A percentile compares a stretch with the other conserved stretches of the same genome.
Conservation (phyloP, 1,140 invertebrate genomes). For the Meloidogyne floridensis region DNA sequence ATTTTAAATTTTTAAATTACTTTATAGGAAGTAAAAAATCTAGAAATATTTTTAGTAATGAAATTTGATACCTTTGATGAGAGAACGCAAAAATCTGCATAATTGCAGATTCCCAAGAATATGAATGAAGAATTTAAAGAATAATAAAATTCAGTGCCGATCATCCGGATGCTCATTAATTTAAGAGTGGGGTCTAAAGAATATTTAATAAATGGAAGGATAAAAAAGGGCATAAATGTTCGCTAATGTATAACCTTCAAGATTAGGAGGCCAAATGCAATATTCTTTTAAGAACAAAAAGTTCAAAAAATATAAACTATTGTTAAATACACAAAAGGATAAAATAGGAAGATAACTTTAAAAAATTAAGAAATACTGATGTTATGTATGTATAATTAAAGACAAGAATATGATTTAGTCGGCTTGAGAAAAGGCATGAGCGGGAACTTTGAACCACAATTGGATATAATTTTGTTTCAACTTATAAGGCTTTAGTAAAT, state of each 20-base stretch:
- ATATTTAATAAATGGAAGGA: background rate
- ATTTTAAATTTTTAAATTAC: too few species aligned
- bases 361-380: too few species aligned
- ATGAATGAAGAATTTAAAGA: background rate
- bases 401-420: too few species aligned
- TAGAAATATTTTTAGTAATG: background rate
- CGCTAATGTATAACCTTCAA: background rate
- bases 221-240: background rate
- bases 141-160: background rate
- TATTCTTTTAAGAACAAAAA: background rate
- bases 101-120: background rate
- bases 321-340: too few species aligned
- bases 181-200: background rate
- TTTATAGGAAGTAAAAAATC: too few species aligned
- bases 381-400: too few species aligned
- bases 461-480: too few species aligned
- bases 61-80: constrained; percentile 5
- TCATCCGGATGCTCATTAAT: background rate
- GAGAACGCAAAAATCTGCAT: background rate
- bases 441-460: too few species aligned
- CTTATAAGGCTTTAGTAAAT: too few species aligned
- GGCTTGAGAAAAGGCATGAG: too few species aligned
- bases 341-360: too few species aligned
- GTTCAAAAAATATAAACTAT: too few species aligned
- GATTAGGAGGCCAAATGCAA: background rate